Conservation (phyloP, 2,113 vertebrate species). For the Protobothrops flavoviridis region DNA sequence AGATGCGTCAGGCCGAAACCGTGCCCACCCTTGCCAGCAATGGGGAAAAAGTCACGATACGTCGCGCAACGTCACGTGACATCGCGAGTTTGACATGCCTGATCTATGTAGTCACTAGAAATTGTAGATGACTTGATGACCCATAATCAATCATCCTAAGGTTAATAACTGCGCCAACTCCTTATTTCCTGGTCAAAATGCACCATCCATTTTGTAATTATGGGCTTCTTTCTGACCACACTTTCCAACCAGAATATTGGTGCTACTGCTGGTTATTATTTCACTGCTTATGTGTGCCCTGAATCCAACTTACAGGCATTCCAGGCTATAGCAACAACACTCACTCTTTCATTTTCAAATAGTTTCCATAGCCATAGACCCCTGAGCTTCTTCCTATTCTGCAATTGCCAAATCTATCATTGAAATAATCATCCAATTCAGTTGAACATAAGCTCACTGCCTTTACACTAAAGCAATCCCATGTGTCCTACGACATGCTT, state of each 20-base stretch:
- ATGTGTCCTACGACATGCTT: background rate
- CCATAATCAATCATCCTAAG: background rate
- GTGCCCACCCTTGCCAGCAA: no score
- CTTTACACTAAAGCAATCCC: background rate
- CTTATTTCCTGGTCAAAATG: background rate
- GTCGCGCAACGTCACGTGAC: no score
- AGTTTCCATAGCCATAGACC: background rate
- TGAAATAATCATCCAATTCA: background rate
- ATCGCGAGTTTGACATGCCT: no score
- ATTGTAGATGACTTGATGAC: background rate
- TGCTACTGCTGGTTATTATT: background rate
- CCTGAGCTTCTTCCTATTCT: background rate
- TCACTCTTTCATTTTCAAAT: background rate
- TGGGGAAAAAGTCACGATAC: no score
- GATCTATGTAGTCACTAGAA: background rate
- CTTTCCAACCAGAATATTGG: background rate
- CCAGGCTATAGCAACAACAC: background rate
- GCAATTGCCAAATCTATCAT: background rate
- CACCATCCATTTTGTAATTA: background rate
- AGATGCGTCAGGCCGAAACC: no score
- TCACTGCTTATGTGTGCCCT: background rate
- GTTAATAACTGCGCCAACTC: background rate
- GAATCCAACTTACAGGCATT: background rate
- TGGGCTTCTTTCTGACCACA: background rate
- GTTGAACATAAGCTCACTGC: background rate